These are phyloP conservation scores for Sclerodermus sp. DNA, from an alignment of 2,888 invertebrate genomes.

Conservation along the genomic window DNA sequence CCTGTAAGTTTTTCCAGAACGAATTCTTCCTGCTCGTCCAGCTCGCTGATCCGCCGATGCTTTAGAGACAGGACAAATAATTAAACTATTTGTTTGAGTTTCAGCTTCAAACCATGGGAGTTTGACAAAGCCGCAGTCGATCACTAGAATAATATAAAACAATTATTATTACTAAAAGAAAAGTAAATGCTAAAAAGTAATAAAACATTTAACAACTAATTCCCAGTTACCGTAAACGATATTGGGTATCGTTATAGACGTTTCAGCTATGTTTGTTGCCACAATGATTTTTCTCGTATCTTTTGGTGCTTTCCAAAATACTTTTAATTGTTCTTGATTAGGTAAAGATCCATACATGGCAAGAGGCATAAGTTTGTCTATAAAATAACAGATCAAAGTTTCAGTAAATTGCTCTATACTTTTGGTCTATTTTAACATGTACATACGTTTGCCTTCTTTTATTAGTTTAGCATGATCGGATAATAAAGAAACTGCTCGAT, in stretches of 20 bases:
- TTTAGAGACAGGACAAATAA: conserved; percentile 79
- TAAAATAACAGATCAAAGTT: conserved; percentile 21
- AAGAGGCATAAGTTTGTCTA: conserved; percentile 68
- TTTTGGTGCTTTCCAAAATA: conserved; percentile 72
- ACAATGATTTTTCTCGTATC: conserved; percentile 85
- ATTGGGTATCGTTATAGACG: conserved; percentile 92
- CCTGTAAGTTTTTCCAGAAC: conserved; percentile 83
- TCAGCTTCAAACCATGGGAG: conserved; percentile 84
- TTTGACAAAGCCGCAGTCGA: conserved; percentile 96
- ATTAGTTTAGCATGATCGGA: conserved; percentile 65
- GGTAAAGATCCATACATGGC: conserved; percentile 93
- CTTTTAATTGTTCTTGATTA: conserved; percentile 76
- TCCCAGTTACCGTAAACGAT: conserved; percentile 75
- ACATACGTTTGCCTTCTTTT: conserved; percentile 56
- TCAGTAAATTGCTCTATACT: no score
- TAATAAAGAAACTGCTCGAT: conserved; percentile 70
- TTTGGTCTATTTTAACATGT: not conserved
- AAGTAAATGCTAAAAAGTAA: not conserved
- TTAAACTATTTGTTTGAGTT: conserved; percentile 81
- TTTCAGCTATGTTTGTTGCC: conserved; percentile 96
- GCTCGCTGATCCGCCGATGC: conserved; percentile 91
- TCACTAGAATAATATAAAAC: conserved; percentile 64
- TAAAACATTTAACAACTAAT: not conserved
- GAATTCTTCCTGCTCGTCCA: conserved; percentile 86
- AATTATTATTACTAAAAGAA: not conserved